phyloP scores from a whole-genome alignment of 1,140 invertebrate species.

The Harpegnathos saltator region DNA sequence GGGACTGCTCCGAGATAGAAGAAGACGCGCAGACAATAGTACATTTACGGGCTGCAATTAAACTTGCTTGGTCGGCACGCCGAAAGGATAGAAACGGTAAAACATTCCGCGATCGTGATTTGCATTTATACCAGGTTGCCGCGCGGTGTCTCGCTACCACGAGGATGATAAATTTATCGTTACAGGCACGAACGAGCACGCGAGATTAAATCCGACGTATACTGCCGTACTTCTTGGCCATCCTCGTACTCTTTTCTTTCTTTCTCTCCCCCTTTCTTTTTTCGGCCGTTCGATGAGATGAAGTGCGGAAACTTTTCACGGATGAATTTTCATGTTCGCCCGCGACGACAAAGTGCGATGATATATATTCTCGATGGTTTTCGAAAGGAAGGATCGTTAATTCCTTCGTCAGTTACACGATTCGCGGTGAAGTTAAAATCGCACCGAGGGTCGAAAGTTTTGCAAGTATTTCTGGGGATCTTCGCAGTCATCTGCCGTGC shows the following conservation, averaged over 20 bases:
- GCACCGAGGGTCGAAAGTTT: constrained; percentile 33
- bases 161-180: constrained; percentile 60
- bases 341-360: constrained; percentile 42
- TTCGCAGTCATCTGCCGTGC: not conserved
- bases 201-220: constrained; percentile 52
- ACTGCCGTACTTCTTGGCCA: constrained; percentile 8
- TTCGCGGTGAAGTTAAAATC: constrained; percentile 56
- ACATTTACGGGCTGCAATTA: constrained; percentile 54
- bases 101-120: constrained; percentile 60
- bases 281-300: constrained; percentile 23
- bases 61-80: constrained; percentile 38
- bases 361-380: constrained; percentile 42
- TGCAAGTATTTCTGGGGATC: constrained; percentile 27
- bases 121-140: constrained; percentile 58
- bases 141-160: constrained; percentile 38
- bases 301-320: constrained; percentile 45
- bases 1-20: constrained; percentile 12
- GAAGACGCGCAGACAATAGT: constrained; percentile 18
- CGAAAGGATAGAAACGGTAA: constrained; percentile 58
- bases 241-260: too few relatives aligned
- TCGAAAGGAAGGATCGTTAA: constrained; percentile 44
- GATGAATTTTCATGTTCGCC: constrained; percentile 37
- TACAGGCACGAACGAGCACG: constrained; percentile 41
- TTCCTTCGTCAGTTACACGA: constrained; percentile 56
- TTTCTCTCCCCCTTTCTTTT: not conserved